Conservation (phyloP, 2,113 vertebrate genomes). For the Stegostoma tigrinum region DNA sequence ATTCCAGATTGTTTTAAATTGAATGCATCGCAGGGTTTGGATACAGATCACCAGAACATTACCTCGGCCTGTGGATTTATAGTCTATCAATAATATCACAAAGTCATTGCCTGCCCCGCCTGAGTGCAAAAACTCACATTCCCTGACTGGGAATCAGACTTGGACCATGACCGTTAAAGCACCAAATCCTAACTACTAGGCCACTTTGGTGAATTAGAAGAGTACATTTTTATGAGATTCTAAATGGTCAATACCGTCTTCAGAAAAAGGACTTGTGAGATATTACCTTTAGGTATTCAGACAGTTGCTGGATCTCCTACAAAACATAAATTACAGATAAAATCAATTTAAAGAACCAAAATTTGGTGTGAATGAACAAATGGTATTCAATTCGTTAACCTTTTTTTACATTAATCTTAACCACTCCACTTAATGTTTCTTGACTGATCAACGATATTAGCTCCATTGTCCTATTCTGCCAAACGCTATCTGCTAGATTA, state of each 20-base stretch:
- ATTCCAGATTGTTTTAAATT: too few relatives aligned
- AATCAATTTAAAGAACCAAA: background rate
- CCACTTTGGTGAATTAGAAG: background rate
- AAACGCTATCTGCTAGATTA: background rate
- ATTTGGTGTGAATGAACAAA: background rate
- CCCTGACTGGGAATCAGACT: too few relatives aligned
- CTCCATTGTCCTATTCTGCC: background rate
- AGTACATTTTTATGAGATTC: background rate
- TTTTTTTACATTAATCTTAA: background rate
- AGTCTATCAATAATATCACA: too few relatives aligned
- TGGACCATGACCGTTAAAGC: too few relatives aligned
- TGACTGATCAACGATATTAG: background rate
- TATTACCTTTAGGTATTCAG: constrained; percentile 63
- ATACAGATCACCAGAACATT: too few relatives aligned
- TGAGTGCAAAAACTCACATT: too few relatives aligned
- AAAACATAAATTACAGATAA: constrained; percentile 41
- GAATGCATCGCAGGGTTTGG: too few relatives aligned
- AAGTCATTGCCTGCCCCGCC: too few relatives aligned
- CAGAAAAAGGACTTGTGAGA: background rate
- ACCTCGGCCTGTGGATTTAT: too few relatives aligned
- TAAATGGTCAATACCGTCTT: background rate
- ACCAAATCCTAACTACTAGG: too few relatives aligned
- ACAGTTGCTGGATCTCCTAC: constrained; percentile 67
- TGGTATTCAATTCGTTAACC: background rate
- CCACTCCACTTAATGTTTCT: background rate